These are phyloP conservation scores for Amazona guildingii DNA, from an alignment of 2,113 vertebrate genomes.

Conservation along the genomic window DNA sequence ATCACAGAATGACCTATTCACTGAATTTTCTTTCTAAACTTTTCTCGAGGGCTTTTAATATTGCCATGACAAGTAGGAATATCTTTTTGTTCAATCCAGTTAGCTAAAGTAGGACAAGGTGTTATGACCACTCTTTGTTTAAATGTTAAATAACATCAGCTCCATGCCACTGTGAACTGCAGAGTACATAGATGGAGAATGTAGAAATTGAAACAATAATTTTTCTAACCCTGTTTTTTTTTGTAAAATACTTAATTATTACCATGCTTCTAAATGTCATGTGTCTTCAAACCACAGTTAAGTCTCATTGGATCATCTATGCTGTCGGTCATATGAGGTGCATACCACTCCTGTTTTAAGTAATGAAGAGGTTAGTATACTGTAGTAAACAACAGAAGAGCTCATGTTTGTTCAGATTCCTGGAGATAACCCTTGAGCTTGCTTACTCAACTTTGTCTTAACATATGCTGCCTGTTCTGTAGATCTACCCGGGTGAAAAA, in stretches of 20 bases:
- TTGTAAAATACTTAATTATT: neutral
- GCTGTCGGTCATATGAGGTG: neutral
- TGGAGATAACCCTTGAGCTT: neutral
- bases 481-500: neutral
- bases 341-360: neutral
- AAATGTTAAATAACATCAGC: neutral
- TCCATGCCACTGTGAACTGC: neutral
- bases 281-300: neutral
- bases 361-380: neutral
- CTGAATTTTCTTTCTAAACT: neutral
- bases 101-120: neutral
- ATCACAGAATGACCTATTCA: neutral
- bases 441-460: neutral
- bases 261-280: neutral
- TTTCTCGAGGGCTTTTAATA: neutral
- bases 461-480: neutral
- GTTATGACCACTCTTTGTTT: neutral
- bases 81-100: neutral
- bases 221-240: neutral
- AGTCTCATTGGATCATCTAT: neutral
- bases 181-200: accelerated
- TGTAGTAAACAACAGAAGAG: neutral
- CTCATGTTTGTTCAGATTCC: neutral
- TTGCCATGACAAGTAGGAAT: neutral
- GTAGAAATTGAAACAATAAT: neutral